phyloP scores from a whole-genome alignment of 2,113 vertebrate species.

The Limnothrissa miodon region DNA sequence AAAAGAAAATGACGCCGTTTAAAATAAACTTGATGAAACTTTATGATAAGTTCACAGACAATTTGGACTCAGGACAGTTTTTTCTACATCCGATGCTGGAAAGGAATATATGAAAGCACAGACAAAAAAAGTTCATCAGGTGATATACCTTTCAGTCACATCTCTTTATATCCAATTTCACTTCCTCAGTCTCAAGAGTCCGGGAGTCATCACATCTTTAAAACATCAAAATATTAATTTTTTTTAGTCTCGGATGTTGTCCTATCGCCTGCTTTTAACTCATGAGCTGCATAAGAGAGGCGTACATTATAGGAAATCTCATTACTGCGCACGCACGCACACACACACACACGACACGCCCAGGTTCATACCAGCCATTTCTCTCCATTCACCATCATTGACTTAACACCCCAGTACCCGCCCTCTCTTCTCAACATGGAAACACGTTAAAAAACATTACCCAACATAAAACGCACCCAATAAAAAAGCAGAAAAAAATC shows the following conservation, averaged over 20 bases:
- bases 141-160: not conserved
- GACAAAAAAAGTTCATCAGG: not conserved
- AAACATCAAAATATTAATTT: no score
- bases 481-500: not conserved
- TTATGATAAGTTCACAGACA: not conserved
- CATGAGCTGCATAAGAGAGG: not conserved
- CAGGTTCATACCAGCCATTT: not conserved
- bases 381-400: not conserved
- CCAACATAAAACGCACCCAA: not conserved
- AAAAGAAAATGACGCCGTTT: not conserved
- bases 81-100: not conserved
- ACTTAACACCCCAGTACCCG: not conserved
- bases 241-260: no score
- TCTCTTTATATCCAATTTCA: conserved; percentile 13
- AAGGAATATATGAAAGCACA: not conserved
- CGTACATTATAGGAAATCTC: not conserved
- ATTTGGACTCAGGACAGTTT: not conserved
- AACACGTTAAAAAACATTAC: conserved; percentile 8
- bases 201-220: conserved; percentile 1
- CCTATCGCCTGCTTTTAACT: not conserved
- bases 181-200: not conserved
- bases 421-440: not conserved
- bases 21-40: not conserved
- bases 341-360: not conserved
- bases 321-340: not conserved